Base-by-base conservation (phyloP, 2,888 invertebrate species). In the Tetranychus piercei region DNA sequence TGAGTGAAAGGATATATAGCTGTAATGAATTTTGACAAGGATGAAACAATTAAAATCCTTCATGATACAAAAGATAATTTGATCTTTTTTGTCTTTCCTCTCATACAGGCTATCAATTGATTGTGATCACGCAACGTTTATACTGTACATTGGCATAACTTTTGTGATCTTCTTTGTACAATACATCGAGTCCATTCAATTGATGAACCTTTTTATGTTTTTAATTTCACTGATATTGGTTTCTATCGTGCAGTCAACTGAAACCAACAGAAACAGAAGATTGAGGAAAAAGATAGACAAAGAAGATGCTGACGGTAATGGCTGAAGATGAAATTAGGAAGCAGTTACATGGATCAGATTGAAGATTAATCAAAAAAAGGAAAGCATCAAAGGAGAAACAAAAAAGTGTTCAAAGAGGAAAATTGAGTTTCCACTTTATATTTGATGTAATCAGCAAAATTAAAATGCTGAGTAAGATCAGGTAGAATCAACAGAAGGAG, bases 381-480 rank as follows among this genome's bases (percentile, higher is more conserved):
- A 34, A 34, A 34, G 34, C 34, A 34, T 34, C 34, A 34, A 34
- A 15, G 55, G 15, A 15, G 55, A 9, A 55, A 55, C 11, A 55
- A 55, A 55, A 55, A 55, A 55, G 55, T 55, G 55, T 55, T 55
- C 55, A 55, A 55, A 55, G 55, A 55, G 55, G 55, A 15, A 55
- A 55, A 55, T 55, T 55, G 55, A 9, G 34, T 34, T 34, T 34
- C 34, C 34, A 34, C 55, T 15, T 55, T 55, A 55, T 55, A 9
- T 55, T 55, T 55, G 55, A 55, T 55, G 55, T 55, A 55, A 55
- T 55, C 55, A 55, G 55, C 55, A 55, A 55, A 55, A 55, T 55
- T 55, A 55, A 55, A 55, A 55, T 55, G 55, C 55, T 55, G 55
- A 55, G 55, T 55, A 55, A 55, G 55, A 55, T 55, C 55, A 55